Conservation (phyloP, 2,888 invertebrate species). For the Eulithis testata region DNA sequence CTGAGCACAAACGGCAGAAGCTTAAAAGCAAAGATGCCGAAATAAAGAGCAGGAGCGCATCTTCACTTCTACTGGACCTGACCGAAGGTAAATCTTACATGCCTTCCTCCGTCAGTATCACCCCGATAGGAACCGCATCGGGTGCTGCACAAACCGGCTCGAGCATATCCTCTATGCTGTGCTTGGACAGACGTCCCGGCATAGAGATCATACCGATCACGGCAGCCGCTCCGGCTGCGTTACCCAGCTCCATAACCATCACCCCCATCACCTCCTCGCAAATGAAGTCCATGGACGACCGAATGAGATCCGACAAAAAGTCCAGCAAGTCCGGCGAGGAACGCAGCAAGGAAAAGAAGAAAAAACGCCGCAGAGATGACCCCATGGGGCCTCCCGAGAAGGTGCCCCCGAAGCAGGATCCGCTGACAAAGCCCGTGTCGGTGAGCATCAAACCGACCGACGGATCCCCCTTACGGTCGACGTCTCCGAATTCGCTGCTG, state of each 20-base stretch:
- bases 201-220: conserved; percentile 94
- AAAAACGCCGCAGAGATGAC: conserved; percentile 90
- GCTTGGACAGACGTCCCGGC: conserved; percentile 88
- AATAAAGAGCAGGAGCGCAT: conserved; percentile 70
- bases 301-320: conserved; percentile 76
- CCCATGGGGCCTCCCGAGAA: conserved; percentile 94
- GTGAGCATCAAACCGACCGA: conserved; percentile 89
- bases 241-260: conserved; percentile 93
- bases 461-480: conserved; percentile 86
- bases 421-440: conserved; percentile 88
- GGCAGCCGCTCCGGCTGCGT: conserved; percentile 85
- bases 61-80: conserved; percentile 80
- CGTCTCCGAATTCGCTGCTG: conserved; percentile 87
- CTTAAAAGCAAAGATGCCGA: conserved; percentile 85
- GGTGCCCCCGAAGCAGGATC: conserved; percentile 89
- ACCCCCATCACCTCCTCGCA: conserved; percentile 90
- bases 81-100: conserved; percentile 82
- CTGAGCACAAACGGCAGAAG: conserved; percentile 85
- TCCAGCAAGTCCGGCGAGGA: conserved; percentile 77
- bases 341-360: conserved; percentile 87
- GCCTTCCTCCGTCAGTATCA: conserved; percentile 82
- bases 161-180: conserved; percentile 85
- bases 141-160: conserved; percentile 84
- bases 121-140: conserved; percentile 82
- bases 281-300: conserved; percentile 76